phyloP scores from a whole-genome alignment of 2,113 vertebrate species.

The Saguinus midas region DNA sequence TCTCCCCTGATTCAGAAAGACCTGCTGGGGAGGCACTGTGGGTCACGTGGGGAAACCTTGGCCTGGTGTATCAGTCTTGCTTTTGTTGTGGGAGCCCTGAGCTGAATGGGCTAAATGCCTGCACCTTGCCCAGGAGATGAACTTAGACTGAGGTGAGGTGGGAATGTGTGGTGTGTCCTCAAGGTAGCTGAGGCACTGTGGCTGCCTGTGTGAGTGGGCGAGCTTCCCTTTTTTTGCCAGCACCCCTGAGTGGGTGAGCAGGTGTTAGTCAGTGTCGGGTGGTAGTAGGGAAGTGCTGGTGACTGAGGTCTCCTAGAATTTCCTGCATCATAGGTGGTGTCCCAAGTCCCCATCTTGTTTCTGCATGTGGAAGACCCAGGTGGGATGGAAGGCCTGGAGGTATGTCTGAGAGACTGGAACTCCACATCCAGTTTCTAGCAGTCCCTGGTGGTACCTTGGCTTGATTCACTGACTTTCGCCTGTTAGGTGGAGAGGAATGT shows the following conservation, averaged over 20 bases:
- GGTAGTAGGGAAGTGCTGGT: not conserved
- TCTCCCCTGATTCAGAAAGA: not conserved
- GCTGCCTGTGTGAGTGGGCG: not conserved
- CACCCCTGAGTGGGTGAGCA: not conserved
- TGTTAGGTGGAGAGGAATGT: not conserved
- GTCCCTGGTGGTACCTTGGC: not conserved
- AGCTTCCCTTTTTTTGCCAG: not conserved
- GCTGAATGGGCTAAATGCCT: not conserved
- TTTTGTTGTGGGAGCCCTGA: not conserved
- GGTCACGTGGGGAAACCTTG: not conserved
- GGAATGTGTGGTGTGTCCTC: not conserved
- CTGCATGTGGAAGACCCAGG: not conserved
- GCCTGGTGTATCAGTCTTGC: not conserved
- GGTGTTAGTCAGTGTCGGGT: not conserved
- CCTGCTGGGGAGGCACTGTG: not conserved
- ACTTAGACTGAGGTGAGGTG: not conserved
- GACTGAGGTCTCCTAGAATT: not conserved
- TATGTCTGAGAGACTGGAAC: not conserved
- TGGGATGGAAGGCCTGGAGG: not conserved
- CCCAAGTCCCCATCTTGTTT: not conserved
- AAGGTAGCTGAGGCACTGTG: not conserved
- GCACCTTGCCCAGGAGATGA: not conserved
- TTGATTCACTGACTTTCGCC: not conserved
- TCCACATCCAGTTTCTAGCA: not conserved
- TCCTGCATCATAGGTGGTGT: not conserved